Base-by-base conservation (phyloP, 2,888 invertebrate genomes). In the Drosophila macrospina region DNA sequence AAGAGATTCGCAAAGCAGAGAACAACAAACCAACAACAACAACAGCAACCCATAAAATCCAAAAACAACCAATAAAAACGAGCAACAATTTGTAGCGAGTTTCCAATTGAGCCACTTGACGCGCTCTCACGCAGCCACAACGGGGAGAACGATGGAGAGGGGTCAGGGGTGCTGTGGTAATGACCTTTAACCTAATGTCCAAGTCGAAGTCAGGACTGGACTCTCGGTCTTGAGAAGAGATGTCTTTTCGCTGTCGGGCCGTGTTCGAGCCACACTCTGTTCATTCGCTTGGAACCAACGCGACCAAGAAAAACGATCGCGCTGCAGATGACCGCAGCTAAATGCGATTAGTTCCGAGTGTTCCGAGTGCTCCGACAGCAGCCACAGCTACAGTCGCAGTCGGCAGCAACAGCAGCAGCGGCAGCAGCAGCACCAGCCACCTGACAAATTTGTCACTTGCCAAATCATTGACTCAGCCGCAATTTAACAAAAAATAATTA, bases 281-380 rank as follows among this genome's bases (percentile, higher is more conserved):
- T 57, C 68, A 66, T 77, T 80, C 80, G 80, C 66, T 78, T 83
- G 82, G 84, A 83, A 88, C 88, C 86, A 88, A 88, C 74, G 74
- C 74, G 67, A 57, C 60, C 71, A 79, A 76, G 86, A 75, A 80
- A 80, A 77, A 75, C 86, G 84, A 86, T 88, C 88, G 81, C 80
- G 56, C 71, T 74, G 79, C 90, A 90, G 91, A 90, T 90, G 90
- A 90, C 91, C 91, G 90, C 89, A 89, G 75, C 90, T 80, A 89
- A 90, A 89, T 80, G 83, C 86, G 81, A 90, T 90, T 90, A 87
- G 90, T 90, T 89, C 86, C 90, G 80, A 86, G 81, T 90, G 80
- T 82, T 89, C 86, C 90, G 80, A 86, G 81, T 90, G 80, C 83
- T 90, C 39, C 50, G 37, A 41, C 60, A 52, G 36, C 60, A 52